These are phyloP conservation scores for Pseudolaguvia tuberculata DNA, from an alignment of 2,113 vertebrate species.

Conservation along the genomic window DNA sequence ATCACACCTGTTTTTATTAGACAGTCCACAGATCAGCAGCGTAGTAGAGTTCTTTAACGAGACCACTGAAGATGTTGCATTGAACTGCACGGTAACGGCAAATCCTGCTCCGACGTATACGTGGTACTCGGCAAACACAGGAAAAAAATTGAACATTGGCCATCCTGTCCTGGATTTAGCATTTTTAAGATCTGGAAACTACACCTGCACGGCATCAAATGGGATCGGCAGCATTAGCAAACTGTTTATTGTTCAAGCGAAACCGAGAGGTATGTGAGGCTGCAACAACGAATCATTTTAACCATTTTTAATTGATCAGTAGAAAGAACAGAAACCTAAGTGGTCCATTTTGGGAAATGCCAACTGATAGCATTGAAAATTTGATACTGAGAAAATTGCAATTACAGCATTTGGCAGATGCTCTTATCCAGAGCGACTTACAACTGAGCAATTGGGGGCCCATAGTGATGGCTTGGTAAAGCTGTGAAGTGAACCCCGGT, in stretches of 20 bases:
- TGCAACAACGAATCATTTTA: no score
- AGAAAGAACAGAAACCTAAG: no score
- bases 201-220: conserved; percentile 59
- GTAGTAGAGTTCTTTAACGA: conserved; percentile 43
- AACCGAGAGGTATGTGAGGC: conserved; percentile 47
- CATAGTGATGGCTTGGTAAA: no score
- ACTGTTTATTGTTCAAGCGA: conserved; percentile 51
- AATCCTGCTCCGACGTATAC: conserved; percentile 55
- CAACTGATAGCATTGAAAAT: no score
- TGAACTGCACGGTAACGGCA: conserved; percentile 60
- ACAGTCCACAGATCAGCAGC: conserved; percentile 48
- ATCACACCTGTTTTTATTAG: conserved; percentile 47
- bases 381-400: no score
- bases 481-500: no score
- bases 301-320: no score
- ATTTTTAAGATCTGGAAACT: conserved; percentile 48
- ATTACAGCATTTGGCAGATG: no score
- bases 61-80: not conserved
- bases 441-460: no score
- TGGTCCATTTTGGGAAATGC: no score
- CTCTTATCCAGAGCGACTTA: no score
- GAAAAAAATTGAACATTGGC: not conserved
- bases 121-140: conserved; percentile 38
- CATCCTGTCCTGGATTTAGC: conserved; percentile 15
- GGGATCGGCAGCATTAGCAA: conserved; percentile 28